A percentile compares a stretch with the other conserved stretches of the same genome.
Conservation (phyloP, 2,888 invertebrate species). For the Philonicus albiceps region DNA sequence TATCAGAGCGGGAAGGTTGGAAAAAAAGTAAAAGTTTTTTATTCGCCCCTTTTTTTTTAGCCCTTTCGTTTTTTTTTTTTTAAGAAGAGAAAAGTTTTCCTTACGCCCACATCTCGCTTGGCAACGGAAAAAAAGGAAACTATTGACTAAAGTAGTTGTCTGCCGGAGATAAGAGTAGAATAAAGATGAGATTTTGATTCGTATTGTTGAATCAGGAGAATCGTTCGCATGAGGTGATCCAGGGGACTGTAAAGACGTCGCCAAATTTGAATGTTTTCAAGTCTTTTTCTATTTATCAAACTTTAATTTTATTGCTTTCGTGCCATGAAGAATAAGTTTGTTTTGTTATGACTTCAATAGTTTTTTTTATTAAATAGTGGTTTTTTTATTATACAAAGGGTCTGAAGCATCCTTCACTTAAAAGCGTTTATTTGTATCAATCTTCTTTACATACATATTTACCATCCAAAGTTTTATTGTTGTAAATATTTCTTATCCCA, state of each 20-base stretch:
- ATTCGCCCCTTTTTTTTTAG: not conserved
- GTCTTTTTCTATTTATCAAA: not conserved
- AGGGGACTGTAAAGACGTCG: not conserved
- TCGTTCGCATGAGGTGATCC: not conserved
- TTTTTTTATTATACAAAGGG: not conserved
- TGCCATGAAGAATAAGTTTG: not conserved
- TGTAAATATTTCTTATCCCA: no score
- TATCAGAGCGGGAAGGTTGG: not conserved
- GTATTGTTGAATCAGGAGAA: not conserved
- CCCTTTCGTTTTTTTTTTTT: not conserved
- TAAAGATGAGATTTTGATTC: not conserved
- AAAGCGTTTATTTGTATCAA: not conserved
- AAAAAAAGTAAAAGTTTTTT: conserved; percentile 6
- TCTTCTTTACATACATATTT: not conserved
- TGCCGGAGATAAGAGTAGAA: not conserved
- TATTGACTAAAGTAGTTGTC: not conserved
- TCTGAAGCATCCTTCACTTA: not conserved
- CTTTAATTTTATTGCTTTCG: not conserved
- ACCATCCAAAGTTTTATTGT: no score
- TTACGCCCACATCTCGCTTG: not conserved
- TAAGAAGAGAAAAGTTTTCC: not conserved
- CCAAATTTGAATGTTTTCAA: not conserved
- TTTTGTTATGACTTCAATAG: not conserved
- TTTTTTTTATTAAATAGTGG: not conserved
- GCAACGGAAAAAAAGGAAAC: not conserved